A percentile compares a stretch with the other conserved stretches of the same genome.
These are phyloP conservation scores for Sebastes ruberrimus DNA, from an alignment of 2,797 vertebrate genomes.

Conservation along the genomic window DNA sequence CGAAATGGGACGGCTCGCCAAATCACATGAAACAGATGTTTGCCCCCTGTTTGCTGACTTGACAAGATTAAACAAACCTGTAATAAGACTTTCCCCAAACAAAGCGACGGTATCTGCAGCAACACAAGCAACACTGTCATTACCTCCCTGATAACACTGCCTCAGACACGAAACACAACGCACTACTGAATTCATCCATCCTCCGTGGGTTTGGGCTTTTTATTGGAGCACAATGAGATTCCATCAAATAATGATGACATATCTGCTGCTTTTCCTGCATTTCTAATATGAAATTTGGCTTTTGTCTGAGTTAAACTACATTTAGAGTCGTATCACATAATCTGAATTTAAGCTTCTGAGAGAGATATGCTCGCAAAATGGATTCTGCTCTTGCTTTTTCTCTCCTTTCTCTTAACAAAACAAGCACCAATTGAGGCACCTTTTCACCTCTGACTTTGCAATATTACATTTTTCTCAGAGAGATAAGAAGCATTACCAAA, in stretches of 20 bases:
- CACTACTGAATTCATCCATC: constrained; percentile 19
- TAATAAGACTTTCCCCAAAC: constrained; percentile 63
- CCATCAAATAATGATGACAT: constrained; percentile 34
- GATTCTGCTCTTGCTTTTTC: constrained; percentile 2
- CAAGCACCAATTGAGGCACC: neutral
- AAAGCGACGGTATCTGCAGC: constrained; percentile 48
- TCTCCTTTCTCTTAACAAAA: neutral
- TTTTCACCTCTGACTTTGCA: neutral
- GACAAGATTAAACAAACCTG: constrained; percentile 69
- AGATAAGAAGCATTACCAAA: constrained; percentile 13
- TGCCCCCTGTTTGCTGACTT: constrained; percentile 59
- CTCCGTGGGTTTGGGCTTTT: constrained; percentile 14
- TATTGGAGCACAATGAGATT: constrained; percentile 30
- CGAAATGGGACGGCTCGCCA: constrained; percentile 62
- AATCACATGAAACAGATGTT: constrained; percentile 77
- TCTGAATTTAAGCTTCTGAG: constrained; percentile 21
- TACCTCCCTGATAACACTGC: constrained; percentile 39
- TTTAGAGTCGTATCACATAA: constrained; percentile 12
- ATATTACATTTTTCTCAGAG: neutral
- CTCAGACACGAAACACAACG: constrained; percentile 23
- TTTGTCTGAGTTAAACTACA: constrained; percentile 30
- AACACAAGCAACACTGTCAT: constrained; percentile 56
- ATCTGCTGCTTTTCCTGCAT: constrained; percentile 18
- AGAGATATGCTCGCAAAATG: constrained; percentile 21
- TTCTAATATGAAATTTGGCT: constrained; percentile 30